Evolutionary conservation across 2,888 invertebrate genomes (phyloP).

Genomic region (Clusia tigrina): DNA sequence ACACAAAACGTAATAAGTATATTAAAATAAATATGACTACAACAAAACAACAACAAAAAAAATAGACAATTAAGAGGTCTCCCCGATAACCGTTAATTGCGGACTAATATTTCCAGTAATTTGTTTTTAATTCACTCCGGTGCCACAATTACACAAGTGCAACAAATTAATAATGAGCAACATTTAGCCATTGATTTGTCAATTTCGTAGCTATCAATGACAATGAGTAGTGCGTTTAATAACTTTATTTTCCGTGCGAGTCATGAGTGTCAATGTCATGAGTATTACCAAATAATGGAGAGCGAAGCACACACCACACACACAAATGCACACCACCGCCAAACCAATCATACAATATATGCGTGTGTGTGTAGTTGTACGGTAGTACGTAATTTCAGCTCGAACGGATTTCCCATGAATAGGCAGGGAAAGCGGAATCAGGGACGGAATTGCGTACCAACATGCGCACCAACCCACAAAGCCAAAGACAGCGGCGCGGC

Average conservation of each 20-base stretch:
- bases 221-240: conserved; percentile 38
- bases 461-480: too few relatives aligned
- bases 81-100: neutral
- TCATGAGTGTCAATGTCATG: conserved; percentile 45
- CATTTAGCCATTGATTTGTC: conserved; percentile 55
- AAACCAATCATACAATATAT: too few relatives aligned
- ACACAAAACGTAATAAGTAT: conserved; percentile 2
- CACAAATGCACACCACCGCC: neutral
- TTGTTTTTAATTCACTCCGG: conserved; percentile 57
- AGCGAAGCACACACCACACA: too few relatives aligned
- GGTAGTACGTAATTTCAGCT: conserved; percentile 15
- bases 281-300: too few relatives aligned
- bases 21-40: neutral
- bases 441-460: too few relatives aligned
- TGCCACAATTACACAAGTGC: conserved; percentile 38
- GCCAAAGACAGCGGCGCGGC: too few relatives aligned
- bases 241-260: conserved; percentile 50
- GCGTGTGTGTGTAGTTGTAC: too few relatives aligned
- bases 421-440: conserved; percentile 1
- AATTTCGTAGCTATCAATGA: conserved; percentile 36
- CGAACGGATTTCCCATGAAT: conserved; percentile 14
- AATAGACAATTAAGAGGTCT: neutral
- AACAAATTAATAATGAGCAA: conserved; percentile 28
- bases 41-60: neutral
- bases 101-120: conserved; percentile 45